Evolutionary conservation across 1,140 invertebrate species (phyloP).

Genomic region (roundworm (Caenorhabditis elegans)): DNA sequence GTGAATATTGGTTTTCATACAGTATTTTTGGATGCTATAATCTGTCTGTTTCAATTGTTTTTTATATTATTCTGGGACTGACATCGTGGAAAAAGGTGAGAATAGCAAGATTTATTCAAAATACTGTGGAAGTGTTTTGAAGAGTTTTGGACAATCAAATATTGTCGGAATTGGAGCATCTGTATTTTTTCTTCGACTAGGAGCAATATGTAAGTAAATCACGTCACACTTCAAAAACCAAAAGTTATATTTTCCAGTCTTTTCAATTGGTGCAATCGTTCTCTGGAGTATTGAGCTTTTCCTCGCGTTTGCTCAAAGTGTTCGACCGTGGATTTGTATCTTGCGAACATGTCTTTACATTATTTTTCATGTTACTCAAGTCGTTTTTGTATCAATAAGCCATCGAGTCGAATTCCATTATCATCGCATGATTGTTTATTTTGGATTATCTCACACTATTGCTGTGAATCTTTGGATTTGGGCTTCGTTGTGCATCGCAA

Average conservation of each 20-base stretch:
- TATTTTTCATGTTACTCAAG: not conserved
- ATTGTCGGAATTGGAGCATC: not conserved
- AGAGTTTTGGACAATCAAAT: not conserved
- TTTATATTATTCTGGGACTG: not conserved
- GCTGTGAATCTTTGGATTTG: slow-evolving; percentile 3
- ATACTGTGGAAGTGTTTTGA: too few relatives aligned
- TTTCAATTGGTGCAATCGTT: not conserved
- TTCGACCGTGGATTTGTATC: not conserved
- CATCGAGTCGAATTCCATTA: not conserved
- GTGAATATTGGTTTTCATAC: not conserved
- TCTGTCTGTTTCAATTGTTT: not conserved
- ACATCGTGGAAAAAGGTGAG: not conserved
- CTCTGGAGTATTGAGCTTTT: not conserved
- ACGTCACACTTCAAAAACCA: too few relatives aligned
- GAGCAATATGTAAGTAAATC: not conserved
- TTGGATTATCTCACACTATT: not conserved
- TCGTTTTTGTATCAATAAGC: not conserved
- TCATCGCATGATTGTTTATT: not conserved
- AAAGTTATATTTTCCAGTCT: not conserved
- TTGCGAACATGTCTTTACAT: slow-evolving; percentile 8
- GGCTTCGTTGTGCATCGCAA: not conserved
- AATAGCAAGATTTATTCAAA: too few relatives aligned
- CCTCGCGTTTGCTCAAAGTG: not conserved
- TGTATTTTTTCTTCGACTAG: not conserved
- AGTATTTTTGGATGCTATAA: slow-evolving; percentile 6